Evolutionary conservation across 2,797 vertebrate genomes (phyloP).

Genomic region (Hoplostethus mediterraneus): DNA sequence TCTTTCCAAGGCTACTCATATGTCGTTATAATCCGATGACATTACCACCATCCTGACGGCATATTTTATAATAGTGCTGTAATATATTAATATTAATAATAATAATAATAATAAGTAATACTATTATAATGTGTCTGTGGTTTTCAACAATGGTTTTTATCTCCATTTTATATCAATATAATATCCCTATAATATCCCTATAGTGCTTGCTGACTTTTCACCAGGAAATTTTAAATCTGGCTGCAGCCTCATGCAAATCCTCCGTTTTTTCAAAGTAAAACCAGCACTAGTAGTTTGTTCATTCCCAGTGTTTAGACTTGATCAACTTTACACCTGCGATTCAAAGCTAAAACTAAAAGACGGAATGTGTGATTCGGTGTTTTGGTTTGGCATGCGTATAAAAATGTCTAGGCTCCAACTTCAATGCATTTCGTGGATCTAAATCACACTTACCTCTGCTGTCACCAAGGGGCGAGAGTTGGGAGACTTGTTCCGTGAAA

Average conservation of each 20-base stretch:
- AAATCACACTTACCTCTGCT: constrained; percentile 77
- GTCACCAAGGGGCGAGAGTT: constrained; percentile 62
- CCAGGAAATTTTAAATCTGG: constrained; percentile 4
- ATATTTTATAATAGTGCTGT: neutral
- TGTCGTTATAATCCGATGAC: constrained; percentile 38
- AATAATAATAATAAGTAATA: too few species aligned
- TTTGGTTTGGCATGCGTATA: neutral
- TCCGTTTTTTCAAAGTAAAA: neutral
- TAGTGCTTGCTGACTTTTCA: constrained; percentile 23
- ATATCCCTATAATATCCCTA: constrained; percentile 30
- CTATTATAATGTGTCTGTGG: too few species aligned
- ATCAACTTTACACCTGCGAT: neutral
- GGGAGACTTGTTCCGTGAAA: constrained; percentile 55
- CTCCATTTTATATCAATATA: constrained; percentile 42
- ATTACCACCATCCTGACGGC: constrained; percentile 10
- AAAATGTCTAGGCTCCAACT: neutral
- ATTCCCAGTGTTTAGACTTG: neutral
- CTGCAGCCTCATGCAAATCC: neutral
- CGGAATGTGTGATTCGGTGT: neutral
- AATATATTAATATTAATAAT: too few species aligned
- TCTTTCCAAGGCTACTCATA: constrained; percentile 19
- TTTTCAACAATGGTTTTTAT: constrained; percentile 16
- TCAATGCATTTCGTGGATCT: constrained; percentile 11
- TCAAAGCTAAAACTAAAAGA: neutral
- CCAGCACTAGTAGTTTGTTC: neutral